Base-by-base conservation (phyloP, 2,888 invertebrate genomes). In the Caenorhabditis sinica region DNA sequence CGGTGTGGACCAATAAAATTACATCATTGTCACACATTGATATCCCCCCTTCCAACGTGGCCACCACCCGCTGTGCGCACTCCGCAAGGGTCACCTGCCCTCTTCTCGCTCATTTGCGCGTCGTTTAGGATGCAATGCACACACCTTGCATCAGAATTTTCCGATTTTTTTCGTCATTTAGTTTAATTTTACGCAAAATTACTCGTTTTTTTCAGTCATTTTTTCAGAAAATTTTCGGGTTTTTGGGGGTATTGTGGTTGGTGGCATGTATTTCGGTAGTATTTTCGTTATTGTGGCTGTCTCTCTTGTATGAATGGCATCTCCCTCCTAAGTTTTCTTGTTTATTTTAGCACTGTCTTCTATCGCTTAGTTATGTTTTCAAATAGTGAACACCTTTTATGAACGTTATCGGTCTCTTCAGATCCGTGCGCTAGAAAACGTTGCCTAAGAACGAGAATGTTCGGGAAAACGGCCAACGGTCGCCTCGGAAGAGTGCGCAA, bases 391-490 rank as follows among this genome's bases (percentile, higher is more conserved):
- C 56, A 28, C 25, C 25, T 13, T 25, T 71, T 17, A 45, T 33
- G n/a, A 2, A 30, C 25, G 58, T 66, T 56, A 40, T 4, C 45
- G 40, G n/a, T n/a, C n/a, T 63, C 33, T 69, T n/a, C 40, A 56
- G 36, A 72, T 72, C 53, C 65, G 33, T 49, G 58, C 51, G 33
- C 15, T 58, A 69, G 60, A 61, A 74, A 74, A 83, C 83, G 83
- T 83, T 74, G 83, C 73, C 68, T 83, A 69, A 82, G 72, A 83
- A 83, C 83, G 68, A 60, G 83, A 79, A 74, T 71, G 68, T 83
- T 83, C 83, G 79, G 63, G 83, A 83, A 83, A 28, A 69, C 61
- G 53, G 49, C 58, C 36, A 49, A 63, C 58, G 28, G 30, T 63
- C 25, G 13, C 49, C 49, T 43, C 40, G 20, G 4, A 58, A 33